Evolutionary conservation across 2,888 invertebrate genomes (phyloP).

Genomic region (Zeuzera pyrina): DNA sequence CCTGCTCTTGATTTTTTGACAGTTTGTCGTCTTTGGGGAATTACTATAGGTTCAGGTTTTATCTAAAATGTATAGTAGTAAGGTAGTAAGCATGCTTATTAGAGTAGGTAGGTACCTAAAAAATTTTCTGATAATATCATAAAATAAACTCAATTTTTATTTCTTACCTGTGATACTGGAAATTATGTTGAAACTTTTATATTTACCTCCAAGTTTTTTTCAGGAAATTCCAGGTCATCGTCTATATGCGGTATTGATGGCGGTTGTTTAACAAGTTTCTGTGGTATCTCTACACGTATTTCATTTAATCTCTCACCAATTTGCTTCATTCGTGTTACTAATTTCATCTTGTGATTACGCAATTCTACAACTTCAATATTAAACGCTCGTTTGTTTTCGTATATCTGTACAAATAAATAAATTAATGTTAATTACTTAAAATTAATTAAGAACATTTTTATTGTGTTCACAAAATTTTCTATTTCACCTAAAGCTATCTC

Average conservation of each 20-base stretch:
- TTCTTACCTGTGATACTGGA: no score
- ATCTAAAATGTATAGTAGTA: conserved; percentile 25
- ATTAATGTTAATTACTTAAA: background rate
- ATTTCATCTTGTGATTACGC: conserved; percentile 43
- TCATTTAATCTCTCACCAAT: conserved; percentile 57
- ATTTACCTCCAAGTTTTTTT: conserved; percentile 67
- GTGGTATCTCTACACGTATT: conserved; percentile 75
- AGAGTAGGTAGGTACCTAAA: no score
- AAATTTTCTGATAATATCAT: no score
- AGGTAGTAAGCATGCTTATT: no score
- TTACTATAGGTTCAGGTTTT: conserved; percentile 30
- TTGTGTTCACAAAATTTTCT: no score
- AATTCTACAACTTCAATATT: conserved; percentile 51
- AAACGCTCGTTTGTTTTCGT: conserved; percentile 50
- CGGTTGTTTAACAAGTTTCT: conserved; percentile 44
- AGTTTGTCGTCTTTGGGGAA: conserved; percentile 16
- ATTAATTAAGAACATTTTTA: no score
- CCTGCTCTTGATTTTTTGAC: conserved; percentile 19
- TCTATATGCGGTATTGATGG: conserved; percentile 63
- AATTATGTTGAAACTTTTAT: no score
- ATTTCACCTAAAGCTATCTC: no score
- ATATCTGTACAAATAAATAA: conserved; percentile 32
- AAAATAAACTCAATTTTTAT: no score
- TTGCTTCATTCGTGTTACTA: conserved; percentile 38
- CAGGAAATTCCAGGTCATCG: conserved; percentile 71